Percentiles rank a stretch among this genome's conserved stretches.
Conservation (phyloP, 2,113 vertebrate genomes). For the Ochotona princeps region DNA sequence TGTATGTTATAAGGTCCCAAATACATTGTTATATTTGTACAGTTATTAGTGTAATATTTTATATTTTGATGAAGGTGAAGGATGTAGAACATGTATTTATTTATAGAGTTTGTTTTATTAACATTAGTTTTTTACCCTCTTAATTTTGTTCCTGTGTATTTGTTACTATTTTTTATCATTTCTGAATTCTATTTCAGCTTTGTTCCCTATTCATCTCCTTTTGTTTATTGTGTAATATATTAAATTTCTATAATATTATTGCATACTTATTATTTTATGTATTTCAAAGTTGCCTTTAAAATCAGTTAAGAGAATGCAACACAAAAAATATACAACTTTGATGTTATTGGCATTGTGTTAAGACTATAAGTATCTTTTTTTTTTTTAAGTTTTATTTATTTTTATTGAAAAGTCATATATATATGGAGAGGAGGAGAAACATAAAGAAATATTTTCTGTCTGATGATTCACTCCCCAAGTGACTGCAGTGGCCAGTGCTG, state of each 20-base stretch:
- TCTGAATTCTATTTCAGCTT: background rate
- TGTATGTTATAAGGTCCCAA: background rate
- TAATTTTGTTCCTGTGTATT: background rate
- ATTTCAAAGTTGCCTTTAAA: background rate
- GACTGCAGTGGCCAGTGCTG: too few relatives aligned
- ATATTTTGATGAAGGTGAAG: background rate
- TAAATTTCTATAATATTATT: background rate
- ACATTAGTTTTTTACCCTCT: background rate
- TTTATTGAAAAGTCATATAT: background rate
- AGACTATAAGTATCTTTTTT: background rate
- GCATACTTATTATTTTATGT: background rate
- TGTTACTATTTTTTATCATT: background rate
- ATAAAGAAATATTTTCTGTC: too few relatives aligned
- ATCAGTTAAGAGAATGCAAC: background rate
- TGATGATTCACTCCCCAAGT: too few relatives aligned
- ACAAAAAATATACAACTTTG: background rate
- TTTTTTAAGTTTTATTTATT: background rate
- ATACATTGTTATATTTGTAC: background rate
- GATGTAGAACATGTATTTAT: background rate
- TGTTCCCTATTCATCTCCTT: background rate
- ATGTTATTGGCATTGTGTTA: background rate
- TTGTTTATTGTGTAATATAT: slow-evolving; percentile 6
- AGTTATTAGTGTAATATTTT: background rate
- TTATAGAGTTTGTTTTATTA: background rate
- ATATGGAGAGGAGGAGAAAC: too few relatives aligned